Base-by-base conservation (phyloP, 2,797 vertebrate genomes). In the Crocodylus rhombifer region DNA sequence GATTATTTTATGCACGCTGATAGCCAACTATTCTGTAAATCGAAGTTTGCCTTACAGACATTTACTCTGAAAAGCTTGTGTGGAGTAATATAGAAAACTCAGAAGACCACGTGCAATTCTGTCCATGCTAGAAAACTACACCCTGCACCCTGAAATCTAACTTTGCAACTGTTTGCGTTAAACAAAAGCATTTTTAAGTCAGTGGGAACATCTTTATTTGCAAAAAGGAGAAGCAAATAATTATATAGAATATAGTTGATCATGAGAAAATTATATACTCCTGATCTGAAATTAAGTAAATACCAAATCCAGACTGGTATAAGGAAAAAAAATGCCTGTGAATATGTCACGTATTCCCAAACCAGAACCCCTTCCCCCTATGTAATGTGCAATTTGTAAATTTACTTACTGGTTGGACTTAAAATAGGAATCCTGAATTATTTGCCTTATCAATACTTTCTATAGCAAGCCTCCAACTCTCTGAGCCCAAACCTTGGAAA, bases 391-490 rank as follows among this genome's bases (percentile, higher is more conserved):
- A 81, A 87, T 64, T 75, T n/a, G n/a, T 13, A 1, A 21, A 36
- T 0, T 0, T 42, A 77, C 88, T 21, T 63, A 63, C 85, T 57
- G 60, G 58, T 18, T 42, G 73, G 51, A 83, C 15, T 30, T 30
- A 1, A 25, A 75, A 36, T 89, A 81, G n/a, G 55, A 86, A 16
- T 94, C 56, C 73, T 92, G 91, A 77, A 75, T 42, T 89, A 23
- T 82, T 85, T 96, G 65, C 80, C 73, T 90, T 75, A 33, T 84
- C 92, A 92, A 81, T 92, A 67, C 67, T 63, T 88, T 90, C 26
- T 65, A 11, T n/a, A 86, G 78, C n/a, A 61, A 78, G 83, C 86
- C 77, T 25, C 23, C 86, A 63, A 65, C 56, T 95, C 67, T 94
- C 64, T 88, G 55, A 87, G 87, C 63, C 42, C 18, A 30, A 84